phyloP scores from a whole-genome alignment of 2,888 invertebrate genomes.

The Malachius bipustulatus region DNA sequence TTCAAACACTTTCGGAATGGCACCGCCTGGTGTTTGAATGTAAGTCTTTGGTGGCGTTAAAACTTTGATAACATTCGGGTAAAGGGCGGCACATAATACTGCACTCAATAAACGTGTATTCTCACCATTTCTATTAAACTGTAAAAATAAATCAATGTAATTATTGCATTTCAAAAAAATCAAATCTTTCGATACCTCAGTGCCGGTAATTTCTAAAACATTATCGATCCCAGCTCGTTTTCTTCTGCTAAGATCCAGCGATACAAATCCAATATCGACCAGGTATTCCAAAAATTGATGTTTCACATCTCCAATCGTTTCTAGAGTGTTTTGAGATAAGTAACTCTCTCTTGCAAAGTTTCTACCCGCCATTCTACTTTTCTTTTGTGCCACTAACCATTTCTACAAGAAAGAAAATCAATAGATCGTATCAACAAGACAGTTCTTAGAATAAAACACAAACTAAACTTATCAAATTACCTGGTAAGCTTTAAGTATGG shows the following conservation, averaged over 20 bases:
- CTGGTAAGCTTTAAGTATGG: conserved; percentile 72
- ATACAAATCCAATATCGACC: conserved; percentile 68
- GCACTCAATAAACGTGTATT: conserved; percentile 67
- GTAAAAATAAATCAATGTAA: conserved; percentile 27
- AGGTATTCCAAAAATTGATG: conserved; percentile 65
- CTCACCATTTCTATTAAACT: conserved; percentile 62
- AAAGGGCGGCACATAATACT: conserved; percentile 81
- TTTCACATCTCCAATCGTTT: conserved; percentile 79
- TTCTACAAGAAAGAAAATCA: conserved; percentile 40
- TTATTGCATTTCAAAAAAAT: neutral
- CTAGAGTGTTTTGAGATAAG: conserved; percentile 67
- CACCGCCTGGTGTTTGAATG: conserved; percentile 59
- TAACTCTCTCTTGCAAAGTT: conserved; percentile 75
- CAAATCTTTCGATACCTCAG: conserved; percentile 20
- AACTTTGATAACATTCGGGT: conserved; percentile 83
- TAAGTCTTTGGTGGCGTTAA: conserved; percentile 69
- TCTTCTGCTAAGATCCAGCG: conserved; percentile 48
- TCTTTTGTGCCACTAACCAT: conserved; percentile 63
- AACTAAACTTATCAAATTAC: conserved; percentile 43
- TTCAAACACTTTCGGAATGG: conserved; percentile 58
- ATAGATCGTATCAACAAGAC: neutral
- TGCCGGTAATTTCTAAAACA: conserved; percentile 37
- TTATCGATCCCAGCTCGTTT: conserved; percentile 49
- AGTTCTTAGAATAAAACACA: no score
- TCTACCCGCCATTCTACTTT: conserved; percentile 57